Evolutionary conservation across 2,113 vertebrate species (phyloP), one percentile per base, ranked within the genome.

Genomic region (Taxidea taxus): DNA sequence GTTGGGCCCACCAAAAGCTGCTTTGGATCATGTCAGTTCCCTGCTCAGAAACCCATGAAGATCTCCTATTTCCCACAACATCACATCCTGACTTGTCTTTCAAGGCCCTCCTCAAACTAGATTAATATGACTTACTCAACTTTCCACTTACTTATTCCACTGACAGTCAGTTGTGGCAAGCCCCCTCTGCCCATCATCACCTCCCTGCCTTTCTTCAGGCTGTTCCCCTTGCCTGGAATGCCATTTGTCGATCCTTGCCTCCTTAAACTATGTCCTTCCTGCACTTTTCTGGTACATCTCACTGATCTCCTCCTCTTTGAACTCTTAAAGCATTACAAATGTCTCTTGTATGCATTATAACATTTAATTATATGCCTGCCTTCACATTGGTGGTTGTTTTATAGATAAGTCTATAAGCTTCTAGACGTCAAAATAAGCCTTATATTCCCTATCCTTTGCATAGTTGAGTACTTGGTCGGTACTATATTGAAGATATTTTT

Each of bases 351-450:
- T 60, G 77, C 21, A 51, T 78, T 88, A 74, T 49, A 81, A 60
- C 84, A 29, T 27, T 95, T 98, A 98, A 97, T 98, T 98, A 97
- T 75, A 98, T 70, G 58, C n/a, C 96, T 93, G 68, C 31, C 54
- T 85, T 62, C 68, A 89, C 34, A 58, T 16, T 47, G 62, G 54
- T 60, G 78, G 66, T 91, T 75, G 96, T 97, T 98, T 97, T 98
- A 97, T 96, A 86, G 92, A 64, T 74, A 91, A 58, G 84, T 80
- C 92, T 95, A 34, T 87, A 95, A 94, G 84, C 87, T 90, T 96
- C 92, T 90, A 66, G 90, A 94, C 85, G 70, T 95, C 64, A 92
- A 96, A 95, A 64, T 92, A 85, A 96, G 29, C 44, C 20, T 25
- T 77, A 25, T 42, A 49, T 74, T 92, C 56, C 77, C 58, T 85